Percentiles rank a stretch among this genome's conserved stretches.
These are phyloP conservation scores for Urocynchramus pylzowi DNA, from an alignment of 2,113 vertebrate genomes.

Conservation along the genomic window DNA sequence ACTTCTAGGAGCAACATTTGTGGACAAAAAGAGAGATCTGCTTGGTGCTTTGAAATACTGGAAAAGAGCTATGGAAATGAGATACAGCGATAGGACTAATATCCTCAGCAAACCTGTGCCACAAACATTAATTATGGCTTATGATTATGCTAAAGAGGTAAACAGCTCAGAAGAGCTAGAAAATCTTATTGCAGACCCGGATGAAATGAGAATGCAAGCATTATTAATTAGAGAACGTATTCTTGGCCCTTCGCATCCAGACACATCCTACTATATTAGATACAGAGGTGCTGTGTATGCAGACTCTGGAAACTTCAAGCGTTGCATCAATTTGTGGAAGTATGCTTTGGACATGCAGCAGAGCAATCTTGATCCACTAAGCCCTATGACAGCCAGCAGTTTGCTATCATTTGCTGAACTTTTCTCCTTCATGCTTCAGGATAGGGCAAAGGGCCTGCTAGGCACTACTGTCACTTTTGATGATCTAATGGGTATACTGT, in stretches of 20 bases:
- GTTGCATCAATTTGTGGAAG: constrained; percentile 97
- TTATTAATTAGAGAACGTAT: constrained; percentile 94
- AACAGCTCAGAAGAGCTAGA: constrained; percentile 90
- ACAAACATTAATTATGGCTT: constrained; percentile 91
- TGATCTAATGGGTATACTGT: constrained; percentile 95
- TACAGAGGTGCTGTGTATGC: constrained; percentile 97
- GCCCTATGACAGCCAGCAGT: constrained; percentile 97
- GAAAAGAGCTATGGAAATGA: constrained; percentile 96
- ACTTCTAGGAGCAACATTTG: constrained; percentile 94
- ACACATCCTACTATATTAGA: constrained; percentile 98
- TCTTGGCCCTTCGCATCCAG: constrained; percentile 94
- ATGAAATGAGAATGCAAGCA: constrained; percentile 98
- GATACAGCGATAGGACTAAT: constrained; percentile 86
- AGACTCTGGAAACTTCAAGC: constrained; percentile 96
- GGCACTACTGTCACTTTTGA: constrained; percentile 94
- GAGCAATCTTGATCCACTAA: constrained; percentile 92
- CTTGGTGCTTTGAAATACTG: constrained; percentile 96
- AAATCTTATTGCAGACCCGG: constrained; percentile 93
- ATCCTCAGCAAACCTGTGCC: constrained; percentile 87
- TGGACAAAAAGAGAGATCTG: constrained; percentile 97
- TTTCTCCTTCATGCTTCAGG: constrained; percentile 99
- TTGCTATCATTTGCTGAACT: constrained; percentile 96
- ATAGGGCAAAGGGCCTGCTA: constrained; percentile 92
- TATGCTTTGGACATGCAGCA: constrained; percentile 99
- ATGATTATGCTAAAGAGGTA: constrained; percentile 94